Evolutionary conservation across 2,797 vertebrate genomes (phyloP).

Genomic region (Emydoidea blandingii): DNA sequence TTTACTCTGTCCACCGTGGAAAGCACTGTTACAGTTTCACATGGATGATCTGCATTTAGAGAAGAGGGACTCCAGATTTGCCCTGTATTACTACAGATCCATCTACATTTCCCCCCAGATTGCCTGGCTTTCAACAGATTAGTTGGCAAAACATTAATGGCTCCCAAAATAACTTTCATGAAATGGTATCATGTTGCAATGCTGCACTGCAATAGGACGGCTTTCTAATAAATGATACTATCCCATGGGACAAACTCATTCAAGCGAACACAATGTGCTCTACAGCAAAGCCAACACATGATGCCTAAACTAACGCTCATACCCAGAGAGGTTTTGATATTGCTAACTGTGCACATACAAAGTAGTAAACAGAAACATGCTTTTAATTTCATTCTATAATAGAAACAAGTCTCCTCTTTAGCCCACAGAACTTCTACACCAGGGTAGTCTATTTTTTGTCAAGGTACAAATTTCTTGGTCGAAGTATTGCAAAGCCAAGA

Average conservation of each 20-base stretch:
- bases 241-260: neutral
- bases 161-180: neutral
- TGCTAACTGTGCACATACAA: neutral
- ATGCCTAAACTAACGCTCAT: neutral
- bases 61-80: neutral
- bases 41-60: neutral
- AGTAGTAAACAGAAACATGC: neutral
- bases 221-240: neutral
- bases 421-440: neutral
- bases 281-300: neutral
- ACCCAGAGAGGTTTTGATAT: neutral
- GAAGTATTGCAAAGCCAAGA: no score
- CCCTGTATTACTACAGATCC: neutral
- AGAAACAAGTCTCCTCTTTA: neutral
- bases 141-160: neutral
- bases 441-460: no score
- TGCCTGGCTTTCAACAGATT: neutral
- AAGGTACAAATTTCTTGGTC: no score
- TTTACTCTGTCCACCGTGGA: conserved; percentile 21
- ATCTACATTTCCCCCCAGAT: neutral
- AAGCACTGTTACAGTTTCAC: neutral
- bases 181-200: neutral
- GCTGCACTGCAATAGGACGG: neutral
- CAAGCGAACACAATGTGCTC: neutral
- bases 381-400: neutral